A percentile compares a stretch with the other conserved stretches of the same genome.
Conservation (phyloP, 2,888 invertebrate genomes). For the Diloba caeruleocephala region DNA sequence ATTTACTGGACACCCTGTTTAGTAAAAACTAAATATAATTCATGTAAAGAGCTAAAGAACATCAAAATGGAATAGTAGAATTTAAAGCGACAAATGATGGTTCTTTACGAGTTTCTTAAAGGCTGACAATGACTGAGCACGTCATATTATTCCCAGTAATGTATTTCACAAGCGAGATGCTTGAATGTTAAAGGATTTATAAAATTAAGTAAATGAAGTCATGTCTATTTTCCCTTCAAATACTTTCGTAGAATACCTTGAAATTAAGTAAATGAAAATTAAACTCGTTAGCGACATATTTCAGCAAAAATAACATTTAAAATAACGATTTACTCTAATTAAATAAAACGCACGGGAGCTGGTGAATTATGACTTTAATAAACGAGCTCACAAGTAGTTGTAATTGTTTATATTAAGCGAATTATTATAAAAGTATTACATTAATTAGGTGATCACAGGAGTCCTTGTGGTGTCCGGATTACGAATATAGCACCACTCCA, state of each 20-base stretch:
- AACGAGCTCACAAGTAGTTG: constrained; percentile 21
- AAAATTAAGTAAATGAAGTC: neutral
- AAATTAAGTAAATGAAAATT: constrained; percentile 23
- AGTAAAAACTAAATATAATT: no score
- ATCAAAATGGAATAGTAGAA: no score
- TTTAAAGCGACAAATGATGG: no score
- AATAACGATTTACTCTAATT: constrained; percentile 29
- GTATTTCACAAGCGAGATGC: no score
- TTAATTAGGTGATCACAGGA: no score
- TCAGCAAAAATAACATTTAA: constrained; percentile 13
- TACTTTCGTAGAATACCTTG: neutral
- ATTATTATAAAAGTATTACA: neutral
- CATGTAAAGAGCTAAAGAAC: no score
- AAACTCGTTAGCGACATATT: constrained; percentile 12
- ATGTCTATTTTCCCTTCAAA: neutral
- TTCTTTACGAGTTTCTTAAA: no score
- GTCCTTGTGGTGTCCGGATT: no score
- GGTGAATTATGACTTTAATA: constrained; percentile 19
- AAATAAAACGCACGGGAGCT: constrained; percentile 17
- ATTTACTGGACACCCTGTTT: no score
- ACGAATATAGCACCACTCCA: no score
- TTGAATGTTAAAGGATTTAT: neutral
- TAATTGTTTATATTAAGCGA: constrained; percentile 28
- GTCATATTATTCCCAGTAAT: no score
- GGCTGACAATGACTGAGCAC: no score